These are phyloP conservation scores for Stigmatopora argus DNA, from an alignment of 2,113 vertebrate genomes.

Conservation along the genomic window DNA sequence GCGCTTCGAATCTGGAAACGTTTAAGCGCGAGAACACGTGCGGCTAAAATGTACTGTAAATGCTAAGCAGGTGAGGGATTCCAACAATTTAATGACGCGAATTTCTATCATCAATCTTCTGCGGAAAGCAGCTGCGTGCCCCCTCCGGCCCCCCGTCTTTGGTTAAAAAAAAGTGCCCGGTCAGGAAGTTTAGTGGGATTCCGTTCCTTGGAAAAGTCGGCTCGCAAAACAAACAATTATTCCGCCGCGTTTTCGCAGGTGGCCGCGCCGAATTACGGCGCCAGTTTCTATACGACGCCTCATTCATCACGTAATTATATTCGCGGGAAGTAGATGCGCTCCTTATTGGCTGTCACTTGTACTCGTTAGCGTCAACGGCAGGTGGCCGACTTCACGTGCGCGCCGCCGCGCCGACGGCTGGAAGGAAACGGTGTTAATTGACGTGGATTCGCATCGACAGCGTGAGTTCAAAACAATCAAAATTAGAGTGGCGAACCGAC, in stretches of 20 bases:
- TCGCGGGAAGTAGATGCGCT: constrained; percentile 52
- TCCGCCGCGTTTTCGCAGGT: constrained; percentile 46
- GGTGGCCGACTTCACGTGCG: constrained; percentile 42
- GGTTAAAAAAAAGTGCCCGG: background rate
- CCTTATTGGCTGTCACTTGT: constrained; percentile 59
- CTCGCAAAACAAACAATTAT: constrained; percentile 52
- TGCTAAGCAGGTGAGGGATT: constrained; percentile 58
- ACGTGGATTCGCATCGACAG: constrained; percentile 15
- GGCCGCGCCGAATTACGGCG: constrained; percentile 46
- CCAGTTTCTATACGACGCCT: constrained; percentile 49
- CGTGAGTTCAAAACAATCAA: no score
- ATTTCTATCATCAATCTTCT: constrained; percentile 44
- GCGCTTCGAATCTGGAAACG: constrained; percentile 49
- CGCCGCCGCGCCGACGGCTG: constrained; percentile 44
- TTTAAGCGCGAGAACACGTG: constrained; percentile 34
- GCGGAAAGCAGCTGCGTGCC: constrained; percentile 1
- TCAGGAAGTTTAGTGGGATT: constrained; percentile 8
- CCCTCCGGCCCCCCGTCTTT: no score
- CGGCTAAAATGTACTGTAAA: constrained; percentile 50
- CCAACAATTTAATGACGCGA: constrained; percentile 36
- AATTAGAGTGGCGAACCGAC: no score
- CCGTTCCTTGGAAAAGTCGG: constrained; percentile 19
- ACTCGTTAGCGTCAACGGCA: constrained; percentile 35
- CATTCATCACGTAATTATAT: constrained; percentile 63
- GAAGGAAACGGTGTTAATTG: constrained; percentile 58